These are phyloP conservation scores for Passerculus sandwichensis DNA, from an alignment of 2,797 vertebrate species.

Conservation along the genomic window DNA sequence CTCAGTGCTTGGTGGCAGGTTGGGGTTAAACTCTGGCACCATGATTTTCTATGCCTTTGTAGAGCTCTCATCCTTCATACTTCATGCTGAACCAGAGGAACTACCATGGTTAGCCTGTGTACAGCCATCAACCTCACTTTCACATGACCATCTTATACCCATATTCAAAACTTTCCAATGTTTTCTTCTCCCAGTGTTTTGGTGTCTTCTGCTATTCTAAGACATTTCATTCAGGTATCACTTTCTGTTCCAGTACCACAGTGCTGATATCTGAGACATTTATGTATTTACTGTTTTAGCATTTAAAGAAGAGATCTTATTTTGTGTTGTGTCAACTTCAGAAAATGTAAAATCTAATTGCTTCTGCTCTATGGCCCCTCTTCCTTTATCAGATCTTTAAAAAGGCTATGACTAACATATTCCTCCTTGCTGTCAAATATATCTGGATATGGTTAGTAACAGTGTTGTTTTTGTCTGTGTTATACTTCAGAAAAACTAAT, in stretches of 20 bases:
- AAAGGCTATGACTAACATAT: background rate
- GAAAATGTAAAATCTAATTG: background rate
- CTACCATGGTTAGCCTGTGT: accelerated
- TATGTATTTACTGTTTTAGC: background rate
- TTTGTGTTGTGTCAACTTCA: background rate
- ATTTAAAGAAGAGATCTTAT: background rate
- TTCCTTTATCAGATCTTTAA: background rate
- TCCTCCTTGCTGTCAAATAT: background rate
- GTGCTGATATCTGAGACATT: background rate
- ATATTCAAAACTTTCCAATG: background rate
- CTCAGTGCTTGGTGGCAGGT: background rate
- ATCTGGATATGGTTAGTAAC: background rate
- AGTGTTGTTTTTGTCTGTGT: background rate
- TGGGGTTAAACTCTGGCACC: background rate
- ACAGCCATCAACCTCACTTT: background rate
- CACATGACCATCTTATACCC: background rate
- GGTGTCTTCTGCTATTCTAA: background rate
- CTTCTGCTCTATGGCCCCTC: background rate
- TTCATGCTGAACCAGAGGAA: background rate
- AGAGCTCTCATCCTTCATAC: background rate
- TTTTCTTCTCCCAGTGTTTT: background rate
- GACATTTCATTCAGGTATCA: background rate
- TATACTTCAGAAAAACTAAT: background rate
- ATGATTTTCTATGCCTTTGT: background rate
- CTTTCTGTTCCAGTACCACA: background rate